A percentile compares a stretch with the other conserved stretches of the same genome.
Conservation (phyloP, 2,113 vertebrate genomes). For the Rana temporaria region DNA sequence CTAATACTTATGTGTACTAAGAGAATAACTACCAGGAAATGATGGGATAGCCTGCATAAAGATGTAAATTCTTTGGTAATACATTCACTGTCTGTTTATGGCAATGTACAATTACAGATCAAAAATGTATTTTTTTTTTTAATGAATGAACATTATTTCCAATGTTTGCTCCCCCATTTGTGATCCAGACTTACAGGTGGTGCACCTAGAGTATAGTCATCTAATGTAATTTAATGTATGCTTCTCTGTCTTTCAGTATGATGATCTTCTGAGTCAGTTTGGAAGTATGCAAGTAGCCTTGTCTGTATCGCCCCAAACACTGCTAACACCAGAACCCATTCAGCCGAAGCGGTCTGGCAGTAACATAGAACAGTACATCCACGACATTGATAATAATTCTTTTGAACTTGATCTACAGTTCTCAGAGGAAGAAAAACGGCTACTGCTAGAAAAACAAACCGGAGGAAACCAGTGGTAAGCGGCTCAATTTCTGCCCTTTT, state of each 20-base stretch:
- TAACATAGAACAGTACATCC: slow-evolving; percentile 98
- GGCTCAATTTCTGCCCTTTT: no score
- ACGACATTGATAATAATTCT: slow-evolving; percentile 95
- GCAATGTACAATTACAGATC: no score
- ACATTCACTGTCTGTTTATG: no score
- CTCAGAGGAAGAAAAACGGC: slow-evolving; percentile 91
- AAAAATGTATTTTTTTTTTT: no score
- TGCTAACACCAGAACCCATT: slow-evolving; percentile 76
- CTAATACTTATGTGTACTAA: no score
- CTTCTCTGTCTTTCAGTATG: slow-evolving; percentile 79
- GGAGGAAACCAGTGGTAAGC: slow-evolving; percentile 93
- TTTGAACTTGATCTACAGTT: slow-evolving; percentile 97
- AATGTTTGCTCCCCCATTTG: no score
- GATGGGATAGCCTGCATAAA: no score
- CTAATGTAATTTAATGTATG: neutral
- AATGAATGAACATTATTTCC: no score
- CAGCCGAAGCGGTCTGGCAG: slow-evolving; percentile 84
- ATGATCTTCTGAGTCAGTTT: slow-evolving; percentile 98
- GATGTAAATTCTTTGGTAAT: no score
- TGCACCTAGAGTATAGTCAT: no score
- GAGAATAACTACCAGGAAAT: no score
- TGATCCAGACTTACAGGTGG: no score
- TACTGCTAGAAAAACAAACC: slow-evolving; percentile 94
- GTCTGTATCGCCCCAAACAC: slow-evolving; percentile 84
- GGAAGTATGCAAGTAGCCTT: slow-evolving; percentile 96